These are phyloP conservation scores for Merluccius polli DNA, from an alignment of 2,797 vertebrate species.

Conservation along the genomic window DNA sequence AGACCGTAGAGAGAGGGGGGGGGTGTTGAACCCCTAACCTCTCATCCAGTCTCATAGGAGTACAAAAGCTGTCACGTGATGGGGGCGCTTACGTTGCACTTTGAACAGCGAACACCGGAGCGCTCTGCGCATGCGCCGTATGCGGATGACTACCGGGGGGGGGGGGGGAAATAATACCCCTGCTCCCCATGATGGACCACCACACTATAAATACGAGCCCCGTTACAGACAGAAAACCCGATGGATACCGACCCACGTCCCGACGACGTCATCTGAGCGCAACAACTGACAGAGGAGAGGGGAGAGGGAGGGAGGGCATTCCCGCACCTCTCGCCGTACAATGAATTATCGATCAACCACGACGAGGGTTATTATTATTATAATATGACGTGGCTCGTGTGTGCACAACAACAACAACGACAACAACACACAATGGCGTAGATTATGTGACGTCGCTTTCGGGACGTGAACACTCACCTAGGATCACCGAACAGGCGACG, in stretches of 20 bases:
- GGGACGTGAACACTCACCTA: conserved; percentile 62
- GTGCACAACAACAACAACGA: too few species aligned
- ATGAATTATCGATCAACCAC: not conserved
- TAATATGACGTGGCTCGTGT: too few species aligned
- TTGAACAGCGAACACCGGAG: not conserved
- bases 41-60: not conserved
- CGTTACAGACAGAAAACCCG: not conserved
- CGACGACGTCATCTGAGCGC: not conserved
- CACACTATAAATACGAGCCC: not conserved
- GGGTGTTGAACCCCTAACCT: not conserved
- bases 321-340: not conserved
- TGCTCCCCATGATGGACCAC: not conserved
- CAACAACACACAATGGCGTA: too few species aligned
- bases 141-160: not conserved
- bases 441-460: not conserved
- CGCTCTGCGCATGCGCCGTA: not conserved
- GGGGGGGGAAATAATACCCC: not conserved
- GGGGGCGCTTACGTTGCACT: not conserved
- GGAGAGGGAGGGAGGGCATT: not conserved
- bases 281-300: not conserved
- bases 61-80: not conserved
- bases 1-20: too few species aligned
- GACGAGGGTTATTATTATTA: too few species aligned
- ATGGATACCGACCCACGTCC: not conserved
- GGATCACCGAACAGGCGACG: conserved; percentile 38